Percentiles rank a stretch among this genome's conserved stretches.
Conservation (phyloP, 2,113 vertebrate species). For the Rhagologus leucostigma region DNA sequence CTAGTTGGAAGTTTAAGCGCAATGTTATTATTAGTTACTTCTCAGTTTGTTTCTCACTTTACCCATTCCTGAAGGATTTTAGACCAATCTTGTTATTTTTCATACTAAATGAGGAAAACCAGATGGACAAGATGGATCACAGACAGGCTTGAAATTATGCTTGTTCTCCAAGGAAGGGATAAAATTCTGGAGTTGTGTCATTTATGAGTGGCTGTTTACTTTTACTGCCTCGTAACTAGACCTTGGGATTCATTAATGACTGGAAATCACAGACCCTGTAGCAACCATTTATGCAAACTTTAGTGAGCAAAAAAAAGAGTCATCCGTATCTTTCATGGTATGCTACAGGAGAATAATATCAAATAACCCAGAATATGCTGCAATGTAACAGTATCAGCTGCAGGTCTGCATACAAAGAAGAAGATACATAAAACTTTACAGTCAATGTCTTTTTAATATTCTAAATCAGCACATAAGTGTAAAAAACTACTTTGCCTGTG, state of each 20-base stretch:
- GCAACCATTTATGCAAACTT: not conserved
- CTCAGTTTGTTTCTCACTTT: not conserved
- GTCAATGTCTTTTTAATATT: not conserved
- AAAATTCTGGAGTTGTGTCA: not conserved
- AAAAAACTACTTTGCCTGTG: not conserved
- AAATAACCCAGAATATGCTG: not conserved
- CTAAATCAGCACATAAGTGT: not conserved
- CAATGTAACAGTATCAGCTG: not conserved
- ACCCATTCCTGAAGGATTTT: not conserved
- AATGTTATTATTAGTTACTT: not conserved
- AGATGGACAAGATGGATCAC: not conserved
- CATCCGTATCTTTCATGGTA: not conserved
- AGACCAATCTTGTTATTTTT: not conserved
- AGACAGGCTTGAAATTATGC: not conserved
- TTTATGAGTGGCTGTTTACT: not conserved
- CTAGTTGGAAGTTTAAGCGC: not conserved
- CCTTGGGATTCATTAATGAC: not conserved
- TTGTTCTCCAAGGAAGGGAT: not conserved
- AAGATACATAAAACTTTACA: not conserved
- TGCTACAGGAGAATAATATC: not conserved
- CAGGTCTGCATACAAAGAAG: not conserved
- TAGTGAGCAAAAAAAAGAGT: not conserved
- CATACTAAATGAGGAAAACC: not conserved
- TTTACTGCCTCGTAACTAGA: slow-evolving; percentile 1
- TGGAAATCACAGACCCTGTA: not conserved